Percentiles rank a stretch among this genome's conserved stretches.
phyloP scores from a whole-genome alignment of 1,140 invertebrate species.

The Eueides isabella region DNA sequence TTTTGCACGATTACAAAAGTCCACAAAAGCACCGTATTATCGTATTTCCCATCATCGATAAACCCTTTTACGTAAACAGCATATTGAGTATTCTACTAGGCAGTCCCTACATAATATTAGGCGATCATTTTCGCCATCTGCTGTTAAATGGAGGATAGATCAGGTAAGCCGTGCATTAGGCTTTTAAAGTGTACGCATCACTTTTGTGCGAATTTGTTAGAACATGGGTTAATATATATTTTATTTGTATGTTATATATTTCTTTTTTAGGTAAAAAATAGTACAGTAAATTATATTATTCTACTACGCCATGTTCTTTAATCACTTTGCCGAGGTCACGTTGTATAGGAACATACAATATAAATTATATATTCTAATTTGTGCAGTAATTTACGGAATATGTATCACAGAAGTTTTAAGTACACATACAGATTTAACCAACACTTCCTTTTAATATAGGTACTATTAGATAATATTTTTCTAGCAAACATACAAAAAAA shows the following conservation, averaged over 20 bases:
- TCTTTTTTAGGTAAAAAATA: not conserved
- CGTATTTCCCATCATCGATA: slow-evolving; percentile 57
- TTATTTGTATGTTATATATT: not conserved
- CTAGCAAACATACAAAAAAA: too few species aligned
- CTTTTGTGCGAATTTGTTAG: not conserved
- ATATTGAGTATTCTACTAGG: slow-evolving; percentile 62
- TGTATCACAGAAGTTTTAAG: too few species aligned
- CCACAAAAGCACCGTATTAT: slow-evolving; percentile 43
- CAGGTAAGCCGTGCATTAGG: slow-evolving; percentile 39
- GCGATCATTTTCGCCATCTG: slow-evolving; percentile 42
- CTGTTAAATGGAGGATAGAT: slow-evolving; percentile 51
- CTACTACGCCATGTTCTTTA: too few species aligned
- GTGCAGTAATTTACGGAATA: too few species aligned
- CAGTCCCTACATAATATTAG: slow-evolving; percentile 46
- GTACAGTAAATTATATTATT: not conserved
- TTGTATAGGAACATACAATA: too few species aligned
- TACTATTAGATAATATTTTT: too few species aligned
- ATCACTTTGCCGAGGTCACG: too few species aligned
- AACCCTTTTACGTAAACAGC: slow-evolving; percentile 72
- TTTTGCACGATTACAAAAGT: not conserved
- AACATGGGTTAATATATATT: not conserved
- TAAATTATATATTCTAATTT: too few species aligned
- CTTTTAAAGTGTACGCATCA: slow-evolving; percentile 11
- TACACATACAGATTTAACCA: too few species aligned
- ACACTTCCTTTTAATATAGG: too few species aligned